A percentile compares a stretch with the other conserved stretches of the same genome.
These are phyloP conservation scores for Chymomyza amoena DNA, from an alignment of 2,888 invertebrate genomes.

Conservation along the genomic window DNA sequence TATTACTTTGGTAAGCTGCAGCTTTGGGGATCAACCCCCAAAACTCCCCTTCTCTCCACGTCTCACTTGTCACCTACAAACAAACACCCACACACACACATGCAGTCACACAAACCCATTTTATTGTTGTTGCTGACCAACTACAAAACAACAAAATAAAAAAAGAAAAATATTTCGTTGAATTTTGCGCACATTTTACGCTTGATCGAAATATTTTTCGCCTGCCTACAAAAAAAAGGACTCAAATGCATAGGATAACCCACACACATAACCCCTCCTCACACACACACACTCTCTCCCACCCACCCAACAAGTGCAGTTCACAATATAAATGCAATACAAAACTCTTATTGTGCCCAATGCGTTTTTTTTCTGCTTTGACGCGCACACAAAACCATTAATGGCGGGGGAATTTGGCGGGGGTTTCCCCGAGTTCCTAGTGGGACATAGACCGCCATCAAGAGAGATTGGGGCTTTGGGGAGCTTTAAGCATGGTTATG, in stretches of 20 bases:
- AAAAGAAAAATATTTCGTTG: constrained; percentile 56
- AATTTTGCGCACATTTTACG: constrained; percentile 77
- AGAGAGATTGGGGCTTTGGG: constrained; percentile 34
- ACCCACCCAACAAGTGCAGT: not conserved
- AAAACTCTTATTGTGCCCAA: constrained; percentile 61
- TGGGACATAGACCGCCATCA: constrained; percentile 3
- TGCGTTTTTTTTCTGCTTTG: constrained; percentile 67
- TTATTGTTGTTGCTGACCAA: constrained; percentile 21
- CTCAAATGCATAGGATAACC: constrained; percentile 29
- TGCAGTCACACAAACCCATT: constrained; percentile 12
- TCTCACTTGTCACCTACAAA: constrained; percentile 19
- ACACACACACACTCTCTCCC: not conserved
- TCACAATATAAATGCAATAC: constrained; percentile 3
- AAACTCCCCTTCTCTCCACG: no score
- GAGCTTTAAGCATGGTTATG: constrained; percentile 56
- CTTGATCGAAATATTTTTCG: constrained; percentile 75
- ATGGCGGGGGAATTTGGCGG: constrained; percentile 46
- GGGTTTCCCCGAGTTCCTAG: constrained; percentile 3
- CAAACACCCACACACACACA: constrained; percentile 20
- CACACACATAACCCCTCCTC: not conserved
- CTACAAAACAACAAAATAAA: not conserved
- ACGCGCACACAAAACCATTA: constrained; percentile 66
- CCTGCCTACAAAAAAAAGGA: constrained; percentile 56
- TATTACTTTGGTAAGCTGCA: no score
- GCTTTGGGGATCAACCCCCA: no score